Evolutionary conservation across 2,888 invertebrate species (phyloP).

Genomic region (Metellina segmentata): DNA sequence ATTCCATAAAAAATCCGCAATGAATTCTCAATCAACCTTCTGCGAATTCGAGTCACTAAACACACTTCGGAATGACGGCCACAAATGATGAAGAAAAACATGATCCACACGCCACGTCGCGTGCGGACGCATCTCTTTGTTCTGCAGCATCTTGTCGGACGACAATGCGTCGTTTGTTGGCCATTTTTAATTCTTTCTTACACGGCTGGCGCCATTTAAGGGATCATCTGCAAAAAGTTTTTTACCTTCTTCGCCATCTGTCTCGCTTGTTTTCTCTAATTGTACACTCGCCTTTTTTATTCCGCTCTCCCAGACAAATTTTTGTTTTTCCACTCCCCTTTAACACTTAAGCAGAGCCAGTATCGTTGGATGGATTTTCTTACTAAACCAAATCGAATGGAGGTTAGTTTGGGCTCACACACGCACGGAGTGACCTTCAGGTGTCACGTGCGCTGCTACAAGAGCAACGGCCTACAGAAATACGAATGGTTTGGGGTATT

Average conservation of each 20-base stretch:
- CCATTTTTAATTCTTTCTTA: slow-evolving; percentile 43
- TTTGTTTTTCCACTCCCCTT: no score
- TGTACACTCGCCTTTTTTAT: background rate
- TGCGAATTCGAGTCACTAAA: slow-evolving; percentile 55
- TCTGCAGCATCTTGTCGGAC: slow-evolving; percentile 41
- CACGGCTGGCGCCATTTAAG: slow-evolving; percentile 45
- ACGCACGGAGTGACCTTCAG: background rate
- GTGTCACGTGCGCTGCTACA: background rate
- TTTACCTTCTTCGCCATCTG: slow-evolving; percentile 30
- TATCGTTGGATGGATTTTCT: no score
- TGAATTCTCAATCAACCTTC: slow-evolving; percentile 53
- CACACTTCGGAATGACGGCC: slow-evolving; percentile 7
- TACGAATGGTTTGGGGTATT: background rate
- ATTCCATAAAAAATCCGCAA: slow-evolving; percentile 8
- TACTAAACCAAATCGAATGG: no score
- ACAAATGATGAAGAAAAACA: slow-evolving; percentile 21
- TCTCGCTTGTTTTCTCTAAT: slow-evolving; percentile 30
- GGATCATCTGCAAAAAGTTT: slow-evolving; percentile 18
- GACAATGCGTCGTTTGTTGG: slow-evolving; percentile 55
- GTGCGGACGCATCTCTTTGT: slow-evolving; percentile 51
- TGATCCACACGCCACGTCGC: slow-evolving; percentile 62
- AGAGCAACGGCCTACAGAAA: background rate
- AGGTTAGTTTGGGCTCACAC: no score
- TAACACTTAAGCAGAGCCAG: no score
- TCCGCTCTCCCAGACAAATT: no score